These are phyloP conservation scores for Motacilla tschutschensis DNA, from an alignment of 2,113 vertebrate species.

Conservation along the genomic window DNA sequence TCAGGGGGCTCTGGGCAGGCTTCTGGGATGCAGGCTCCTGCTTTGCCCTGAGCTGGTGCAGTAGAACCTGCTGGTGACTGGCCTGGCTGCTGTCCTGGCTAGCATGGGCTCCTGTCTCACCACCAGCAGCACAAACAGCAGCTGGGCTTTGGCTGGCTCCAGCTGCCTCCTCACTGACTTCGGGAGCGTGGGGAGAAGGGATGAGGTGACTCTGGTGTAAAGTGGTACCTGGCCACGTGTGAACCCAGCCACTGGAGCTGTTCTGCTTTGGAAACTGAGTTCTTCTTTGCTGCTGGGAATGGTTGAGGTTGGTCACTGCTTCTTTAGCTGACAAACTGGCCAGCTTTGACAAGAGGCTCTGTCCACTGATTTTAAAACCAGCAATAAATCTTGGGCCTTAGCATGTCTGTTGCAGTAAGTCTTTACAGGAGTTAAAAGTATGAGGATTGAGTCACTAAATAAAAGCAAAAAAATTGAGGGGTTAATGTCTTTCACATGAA, in stretches of 20 bases:
- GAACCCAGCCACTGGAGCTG: not conserved
- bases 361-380: not conserved
- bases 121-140: not conserved
- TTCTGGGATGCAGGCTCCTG: not conserved
- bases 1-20: not conserved
- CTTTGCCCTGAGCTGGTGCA: not conserved
- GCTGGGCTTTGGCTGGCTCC: not conserved
- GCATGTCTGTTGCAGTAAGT: not conserved
- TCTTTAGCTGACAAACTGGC: not conserved
- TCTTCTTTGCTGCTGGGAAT: not conserved
- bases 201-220: not conserved
- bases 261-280: not conserved
- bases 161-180: not conserved
- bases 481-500: not conserved
- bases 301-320: not conserved
- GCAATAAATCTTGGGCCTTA: not conserved
- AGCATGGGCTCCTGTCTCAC: not conserved
- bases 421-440: not conserved
- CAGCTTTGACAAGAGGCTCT: not conserved
- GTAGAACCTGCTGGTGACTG: fast-evolving
- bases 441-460: not conserved
- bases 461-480: not conserved
- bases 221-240: fast-evolving
- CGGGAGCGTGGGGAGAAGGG: not conserved
- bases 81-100: not conserved